Percentiles rank a stretch among this genome's conserved stretches.
Conservation (phyloP, 2,113 vertebrate genomes). For the Ahaetulla prasina region DNA sequence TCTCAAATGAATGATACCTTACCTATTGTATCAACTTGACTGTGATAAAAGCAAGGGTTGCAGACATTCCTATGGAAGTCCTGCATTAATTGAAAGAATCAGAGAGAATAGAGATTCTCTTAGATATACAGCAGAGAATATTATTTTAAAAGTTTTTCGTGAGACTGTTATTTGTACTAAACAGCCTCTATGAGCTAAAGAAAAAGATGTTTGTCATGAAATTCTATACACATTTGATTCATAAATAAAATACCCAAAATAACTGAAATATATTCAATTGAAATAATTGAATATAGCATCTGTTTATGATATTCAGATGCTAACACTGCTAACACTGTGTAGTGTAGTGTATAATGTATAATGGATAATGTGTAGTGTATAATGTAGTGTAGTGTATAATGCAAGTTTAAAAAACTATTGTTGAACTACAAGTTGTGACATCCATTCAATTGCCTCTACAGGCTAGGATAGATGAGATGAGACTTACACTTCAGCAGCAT, state of each 20-base stretch:
- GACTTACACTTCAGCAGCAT: background rate
- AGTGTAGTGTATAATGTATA: no score
- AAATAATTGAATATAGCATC: background rate
- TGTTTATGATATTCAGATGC: background rate
- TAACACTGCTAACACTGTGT: no score
- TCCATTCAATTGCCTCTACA: background rate
- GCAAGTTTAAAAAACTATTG: background rate
- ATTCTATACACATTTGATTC: background rate
- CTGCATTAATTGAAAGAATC: background rate
- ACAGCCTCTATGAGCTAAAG: background rate
- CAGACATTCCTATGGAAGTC: background rate
- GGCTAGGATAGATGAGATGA: background rate
- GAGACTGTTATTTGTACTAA: background rate
- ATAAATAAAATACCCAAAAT: background rate
- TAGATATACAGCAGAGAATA: background rate
- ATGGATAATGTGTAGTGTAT: no score
- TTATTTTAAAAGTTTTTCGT: background rate
- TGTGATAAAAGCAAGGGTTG: background rate
- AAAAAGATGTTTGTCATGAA: background rate
- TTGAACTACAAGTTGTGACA: background rate
- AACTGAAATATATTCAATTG: no score
- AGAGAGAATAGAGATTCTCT: background rate
- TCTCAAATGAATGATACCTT: background rate
- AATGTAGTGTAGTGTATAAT: no score
- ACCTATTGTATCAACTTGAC: background rate